A percentile compares a stretch with the other conserved stretches of the same genome.
Conservation (phyloP, 2,888 invertebrate species). For the Poecilus cupreus region DNA sequence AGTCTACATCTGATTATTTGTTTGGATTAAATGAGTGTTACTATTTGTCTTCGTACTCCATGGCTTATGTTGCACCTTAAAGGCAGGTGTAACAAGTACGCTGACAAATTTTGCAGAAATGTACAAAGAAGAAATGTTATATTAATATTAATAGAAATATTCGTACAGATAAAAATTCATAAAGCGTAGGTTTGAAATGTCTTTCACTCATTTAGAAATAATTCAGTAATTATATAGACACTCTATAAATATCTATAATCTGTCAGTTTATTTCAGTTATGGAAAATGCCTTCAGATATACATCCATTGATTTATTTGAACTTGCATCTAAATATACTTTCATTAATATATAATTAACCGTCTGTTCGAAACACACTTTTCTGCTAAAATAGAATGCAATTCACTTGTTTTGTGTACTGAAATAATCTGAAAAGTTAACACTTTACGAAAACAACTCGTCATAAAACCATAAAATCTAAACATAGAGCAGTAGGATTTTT, state of each 20-base stretch:
- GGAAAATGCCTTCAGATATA: background rate
- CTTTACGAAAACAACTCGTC: too few species aligned
- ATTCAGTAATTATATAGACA: background rate
- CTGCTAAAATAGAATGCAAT: background rate
- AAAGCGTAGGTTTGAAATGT: background rate
- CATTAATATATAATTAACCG: background rate
- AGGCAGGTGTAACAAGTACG: too few species aligned
- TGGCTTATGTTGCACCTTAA: too few species aligned
- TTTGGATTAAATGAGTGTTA: too few species aligned
- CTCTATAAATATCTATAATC: background rate
- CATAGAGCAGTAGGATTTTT: too few species aligned
- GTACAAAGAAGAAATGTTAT: background rate
- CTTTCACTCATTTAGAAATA: background rate
- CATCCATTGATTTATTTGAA: background rate
- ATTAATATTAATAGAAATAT: slow-evolving; percentile 1
- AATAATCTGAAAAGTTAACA: background rate
- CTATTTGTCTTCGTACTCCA: too few species aligned
- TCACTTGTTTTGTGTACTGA: too few species aligned
- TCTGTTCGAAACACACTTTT: background rate
- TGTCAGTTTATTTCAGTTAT: background rate
- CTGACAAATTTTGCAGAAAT: too few species aligned
- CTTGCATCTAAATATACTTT: background rate
- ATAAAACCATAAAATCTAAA: too few species aligned
- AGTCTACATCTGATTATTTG: too few species aligned
- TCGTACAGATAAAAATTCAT: background rate